A percentile compares a stretch with the other conserved stretches of the same genome.
phyloP scores from a whole-genome alignment of 2,888 invertebrate species.

The Tuberolachnus salignus region DNA sequence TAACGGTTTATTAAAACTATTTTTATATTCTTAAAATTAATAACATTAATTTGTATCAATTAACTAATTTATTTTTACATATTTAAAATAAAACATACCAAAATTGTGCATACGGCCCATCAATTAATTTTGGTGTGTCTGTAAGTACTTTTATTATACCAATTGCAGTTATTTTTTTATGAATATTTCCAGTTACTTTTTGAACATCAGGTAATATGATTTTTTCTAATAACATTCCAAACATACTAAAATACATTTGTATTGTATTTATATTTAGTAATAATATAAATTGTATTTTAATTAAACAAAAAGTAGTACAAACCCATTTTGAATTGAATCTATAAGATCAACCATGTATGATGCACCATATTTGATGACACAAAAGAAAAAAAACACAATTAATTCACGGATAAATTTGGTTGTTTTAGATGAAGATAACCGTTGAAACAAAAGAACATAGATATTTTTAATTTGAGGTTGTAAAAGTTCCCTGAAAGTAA shows the following conservation, averaged over 20 bases:
- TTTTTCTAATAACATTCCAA: conserved; percentile 92
- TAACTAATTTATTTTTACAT: background rate
- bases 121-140: conserved; percentile 73
- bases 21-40: background rate
- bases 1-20: background rate
- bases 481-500: conserved; percentile 53
- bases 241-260: conserved; percentile 72
- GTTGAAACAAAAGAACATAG: conserved; percentile 89
- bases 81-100: conserved; percentile 62
- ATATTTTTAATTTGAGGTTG: conserved; percentile 56
- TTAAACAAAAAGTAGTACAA: conserved; percentile 62
- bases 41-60: background rate
- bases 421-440: conserved; percentile 91
- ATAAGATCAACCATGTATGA: conserved; percentile 76
- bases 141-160: conserved; percentile 86
- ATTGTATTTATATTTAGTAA: conserved; percentile 37
- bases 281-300: conserved; percentile 4
- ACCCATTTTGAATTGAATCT: conserved; percentile 86
- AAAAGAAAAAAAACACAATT: conserved; percentile 89
- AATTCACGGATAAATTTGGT: conserved; percentile 91
- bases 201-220: conserved; percentile 85
- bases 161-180: conserved; percentile 89
- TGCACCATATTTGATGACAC: conserved; percentile 80
- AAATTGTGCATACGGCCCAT: conserved; percentile 69
- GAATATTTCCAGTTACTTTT: conserved; percentile 80